Percentiles rank a stretch among this genome's conserved stretches.
Conservation (phyloP, 2,888 invertebrate genomes). For the Lycaena phlaeas region DNA sequence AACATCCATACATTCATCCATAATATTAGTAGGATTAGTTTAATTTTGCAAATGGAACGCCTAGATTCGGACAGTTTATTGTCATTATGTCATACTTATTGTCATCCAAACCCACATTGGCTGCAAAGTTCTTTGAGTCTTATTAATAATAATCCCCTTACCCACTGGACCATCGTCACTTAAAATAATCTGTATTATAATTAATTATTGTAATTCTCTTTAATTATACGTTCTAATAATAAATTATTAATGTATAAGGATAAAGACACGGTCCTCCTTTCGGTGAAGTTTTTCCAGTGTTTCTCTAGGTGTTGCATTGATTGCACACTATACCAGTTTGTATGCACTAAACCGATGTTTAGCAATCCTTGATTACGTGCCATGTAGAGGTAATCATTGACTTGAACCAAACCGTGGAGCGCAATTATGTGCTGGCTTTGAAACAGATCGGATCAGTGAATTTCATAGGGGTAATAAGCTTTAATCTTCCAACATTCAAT, state of each 20-base stretch:
- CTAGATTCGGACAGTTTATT: too few species aligned
- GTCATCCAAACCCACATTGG: too few species aligned
- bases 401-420: constrained; percentile 15
- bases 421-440: constrained; percentile 17
- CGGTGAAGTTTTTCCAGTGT: background rate
- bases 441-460: constrained; percentile 13
- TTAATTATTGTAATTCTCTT: background rate
- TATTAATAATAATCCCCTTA: too few species aligned
- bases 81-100: too few species aligned
- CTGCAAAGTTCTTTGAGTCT: too few species aligned
- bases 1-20: too few species aligned
- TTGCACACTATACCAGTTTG: background rate
- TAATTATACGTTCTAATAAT: background rate
- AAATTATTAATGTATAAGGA: background rate
- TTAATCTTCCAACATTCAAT: background rate
- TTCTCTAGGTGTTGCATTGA: constrained; percentile 7
- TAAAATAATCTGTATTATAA: background rate
- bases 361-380: constrained; percentile 17
- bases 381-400: constrained; percentile 18
- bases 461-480: constrained; percentile 1
- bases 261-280: background rate
- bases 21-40: too few species aligned
- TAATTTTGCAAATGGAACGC: too few species aligned
- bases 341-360: constrained; percentile 8
- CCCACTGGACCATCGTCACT: background rate